phyloP scores from a whole-genome alignment of 2,113 vertebrate species.

The Meriones unguiculatus region DNA sequence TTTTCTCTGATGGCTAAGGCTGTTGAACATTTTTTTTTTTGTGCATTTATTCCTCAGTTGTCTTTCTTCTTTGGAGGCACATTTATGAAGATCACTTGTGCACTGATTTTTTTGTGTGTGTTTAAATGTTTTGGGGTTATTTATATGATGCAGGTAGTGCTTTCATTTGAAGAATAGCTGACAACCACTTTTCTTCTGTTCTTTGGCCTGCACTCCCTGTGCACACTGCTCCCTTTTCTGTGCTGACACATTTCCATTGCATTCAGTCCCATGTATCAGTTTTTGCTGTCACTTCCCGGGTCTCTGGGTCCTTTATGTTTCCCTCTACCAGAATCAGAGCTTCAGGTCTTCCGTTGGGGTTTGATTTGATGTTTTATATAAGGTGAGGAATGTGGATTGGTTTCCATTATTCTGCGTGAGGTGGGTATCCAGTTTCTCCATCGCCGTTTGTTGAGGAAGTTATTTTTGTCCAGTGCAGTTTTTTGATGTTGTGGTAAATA shows the following conservation, averaged over 20 bases:
- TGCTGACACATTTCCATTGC: background rate
- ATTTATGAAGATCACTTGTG: background rate
- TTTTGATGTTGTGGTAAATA: background rate
- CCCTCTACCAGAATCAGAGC: background rate
- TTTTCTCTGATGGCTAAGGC: background rate
- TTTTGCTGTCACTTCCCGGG: background rate
- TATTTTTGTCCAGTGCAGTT: background rate
- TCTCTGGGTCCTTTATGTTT: background rate
- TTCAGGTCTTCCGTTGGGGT: background rate
- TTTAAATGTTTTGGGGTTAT: background rate
- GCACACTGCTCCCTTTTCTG: background rate
- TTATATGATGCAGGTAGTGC: background rate
- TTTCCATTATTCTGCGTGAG: background rate
- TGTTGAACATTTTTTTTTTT: background rate
- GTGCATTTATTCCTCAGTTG: background rate
- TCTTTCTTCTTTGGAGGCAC: background rate
- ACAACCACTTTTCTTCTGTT: background rate
- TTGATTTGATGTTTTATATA: background rate
- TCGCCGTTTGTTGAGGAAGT: background rate
- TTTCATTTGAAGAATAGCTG: background rate
- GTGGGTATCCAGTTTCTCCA: background rate
- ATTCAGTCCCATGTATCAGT: background rate
- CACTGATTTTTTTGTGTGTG: background rate
- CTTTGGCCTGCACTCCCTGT: background rate
- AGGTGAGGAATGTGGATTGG: background rate